Conservation (phyloP, 2,888 invertebrate species). For the Oscheius onirici region DNA sequence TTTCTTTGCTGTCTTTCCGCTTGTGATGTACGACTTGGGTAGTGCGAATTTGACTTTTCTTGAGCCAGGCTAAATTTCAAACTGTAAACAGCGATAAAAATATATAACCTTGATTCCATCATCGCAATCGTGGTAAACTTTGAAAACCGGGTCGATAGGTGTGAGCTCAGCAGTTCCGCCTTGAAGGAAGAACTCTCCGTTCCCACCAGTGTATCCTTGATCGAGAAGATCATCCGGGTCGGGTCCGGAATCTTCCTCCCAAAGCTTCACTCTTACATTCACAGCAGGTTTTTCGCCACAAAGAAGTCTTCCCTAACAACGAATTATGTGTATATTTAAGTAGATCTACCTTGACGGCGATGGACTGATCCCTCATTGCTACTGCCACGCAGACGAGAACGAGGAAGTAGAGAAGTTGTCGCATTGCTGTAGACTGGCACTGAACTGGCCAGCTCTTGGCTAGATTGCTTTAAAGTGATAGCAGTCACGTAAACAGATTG, state of each 20-base stretch:
- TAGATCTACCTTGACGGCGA: conserved; percentile 45
- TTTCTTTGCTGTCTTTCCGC: conserved; percentile 53
- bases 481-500: no score
- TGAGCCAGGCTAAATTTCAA: conserved; percentile 41
- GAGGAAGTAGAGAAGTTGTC: no score
- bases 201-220: conserved; percentile 54
- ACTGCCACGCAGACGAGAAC: conserved; percentile 4
- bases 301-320: conserved; percentile 42
- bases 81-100: neutral
- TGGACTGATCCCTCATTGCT: conserved; percentile 57
- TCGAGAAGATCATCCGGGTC: conserved; percentile 56
- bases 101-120: conserved; percentile 47
- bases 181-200: conserved; percentile 45
- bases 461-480: no score
- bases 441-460: no score
- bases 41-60: conserved; percentile 56
- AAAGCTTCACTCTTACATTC: conserved; percentile 55
- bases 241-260: conserved; percentile 47
- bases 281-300: conserved; percentile 49
- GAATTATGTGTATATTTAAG: no score
- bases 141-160: conserved; percentile 59
- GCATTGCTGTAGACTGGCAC: no score
- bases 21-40: conserved; percentile 53
- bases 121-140: conserved; percentile 60
- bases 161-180: conserved; percentile 58